Base-by-base conservation (phyloP, 1,140 invertebrate species). In the Drepana arcuata region DNA sequence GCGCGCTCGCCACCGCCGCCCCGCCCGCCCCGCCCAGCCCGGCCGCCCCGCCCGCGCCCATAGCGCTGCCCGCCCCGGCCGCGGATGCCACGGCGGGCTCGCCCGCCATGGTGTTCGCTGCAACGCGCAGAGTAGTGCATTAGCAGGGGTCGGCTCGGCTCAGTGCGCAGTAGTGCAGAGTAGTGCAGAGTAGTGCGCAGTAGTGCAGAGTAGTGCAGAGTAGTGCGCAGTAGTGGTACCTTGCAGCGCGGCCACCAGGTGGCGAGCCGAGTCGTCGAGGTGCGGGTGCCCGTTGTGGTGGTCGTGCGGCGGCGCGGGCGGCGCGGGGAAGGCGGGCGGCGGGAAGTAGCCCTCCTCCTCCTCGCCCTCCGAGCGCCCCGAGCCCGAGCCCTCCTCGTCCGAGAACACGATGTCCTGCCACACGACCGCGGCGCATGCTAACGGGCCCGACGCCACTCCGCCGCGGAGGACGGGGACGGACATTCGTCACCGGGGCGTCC, bases 401-500 rank as follows among this genome's bases (percentile, higher is more conserved):
- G 87, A 86, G 55, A 92, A 91, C 18, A 93, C 88, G 53, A 93
- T 89, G 81, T 94, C 89, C 87, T 88, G 60, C 0, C 29, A 29
- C 18, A 21, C 14, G 9, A 21, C 18, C n/a, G n/a, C n/a, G n/a
- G n/a, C n/a, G n/a, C n/a, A n/a, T n/a, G n/a, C n/a, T n/a, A n/a
- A n/a, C n/a, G n/a, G n/a, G n/a, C n/a, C n/a, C n/a, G n/a, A n/a
- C n/a, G n/a, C n/a, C n/a, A n/a, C n/a, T n/a, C n/a, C n/a, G n/a
- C n/a, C n/a, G n/a, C n/a, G n/a, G n/a, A n/a, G n/a, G n/a, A n/a
- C n/a, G n/a, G n/a, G n/a, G n/a, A n/a, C n/a, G n/a, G n/a, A n/a
- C n/a, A n/a, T n/a, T n/a, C n/a, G n/a, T n/a, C n/a, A n/a, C n/a
- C n/a, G n/a, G n/a, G n/a, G n/a, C n/a, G n/a, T n/a, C n/a, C n/a